Evolutionary conservation across 2,888 invertebrate genomes (phyloP).

Genomic region (Campoplex nolae): DNA sequence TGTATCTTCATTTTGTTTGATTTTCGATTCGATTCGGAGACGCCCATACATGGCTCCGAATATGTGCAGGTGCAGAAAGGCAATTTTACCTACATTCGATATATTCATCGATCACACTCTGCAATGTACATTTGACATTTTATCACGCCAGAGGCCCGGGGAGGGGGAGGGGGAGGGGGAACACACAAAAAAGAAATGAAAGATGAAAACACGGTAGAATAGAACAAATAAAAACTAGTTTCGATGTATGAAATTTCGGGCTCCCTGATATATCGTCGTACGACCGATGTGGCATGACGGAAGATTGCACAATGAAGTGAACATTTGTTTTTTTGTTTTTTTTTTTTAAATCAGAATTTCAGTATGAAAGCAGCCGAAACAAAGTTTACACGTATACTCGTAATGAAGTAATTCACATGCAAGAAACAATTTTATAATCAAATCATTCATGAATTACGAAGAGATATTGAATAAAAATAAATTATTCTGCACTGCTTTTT

Average conservation of each 20-base stretch:
- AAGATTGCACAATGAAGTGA: conserved; percentile 14
- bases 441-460: too few relatives aligned
- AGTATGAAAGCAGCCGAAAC: background rate
- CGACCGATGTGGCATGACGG: conserved; percentile 13
- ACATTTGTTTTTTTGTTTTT: background rate
- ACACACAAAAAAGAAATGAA: background rate
- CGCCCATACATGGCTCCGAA: background rate
- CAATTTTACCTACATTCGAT: conserved; percentile 27
- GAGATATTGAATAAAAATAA: background rate
- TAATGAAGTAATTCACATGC: background rate
- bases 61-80: conserved; percentile 34
- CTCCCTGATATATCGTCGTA: conserved; percentile 3
- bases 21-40: background rate
- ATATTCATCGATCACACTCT: conserved; percentile 45
- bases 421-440: too few relatives aligned
- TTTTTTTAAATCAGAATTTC: background rate
- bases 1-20: too few relatives aligned
- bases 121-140: conserved; percentile 35
- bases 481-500: background rate
- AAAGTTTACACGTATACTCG: background rate
- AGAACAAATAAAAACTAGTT: conserved; percentile 23
- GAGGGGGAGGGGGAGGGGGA: too few relatives aligned
- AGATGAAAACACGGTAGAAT: conserved; percentile 21
- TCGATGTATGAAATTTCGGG: conserved; percentile 25
- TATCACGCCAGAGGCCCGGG: background rate